Percentiles rank a stretch among this genome's conserved stretches.
Evolutionary conservation across 2,888 invertebrate genomes (phyloP).

Genomic region (Cosmia trapezina): DNA sequence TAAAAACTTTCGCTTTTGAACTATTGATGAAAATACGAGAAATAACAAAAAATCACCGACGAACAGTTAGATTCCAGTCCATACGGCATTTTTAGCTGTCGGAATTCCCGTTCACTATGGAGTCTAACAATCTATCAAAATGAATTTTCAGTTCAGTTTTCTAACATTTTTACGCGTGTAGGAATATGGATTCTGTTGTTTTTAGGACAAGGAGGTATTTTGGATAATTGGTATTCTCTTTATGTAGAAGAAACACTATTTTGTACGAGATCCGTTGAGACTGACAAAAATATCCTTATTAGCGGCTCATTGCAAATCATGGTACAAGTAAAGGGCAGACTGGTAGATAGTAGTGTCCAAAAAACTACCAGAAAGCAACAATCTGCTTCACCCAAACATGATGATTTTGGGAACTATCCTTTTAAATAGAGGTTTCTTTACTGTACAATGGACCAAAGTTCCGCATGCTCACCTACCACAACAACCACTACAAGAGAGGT

Average conservation of each 20-base stretch:
- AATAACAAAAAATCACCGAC: conserved; percentile 21
- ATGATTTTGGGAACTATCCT: background rate
- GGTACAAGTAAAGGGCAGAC: background rate
- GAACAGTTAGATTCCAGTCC: conserved; percentile 27
- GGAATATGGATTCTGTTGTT: background rate
- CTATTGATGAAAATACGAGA: conserved; percentile 21
- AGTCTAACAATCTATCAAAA: conserved; percentile 27
- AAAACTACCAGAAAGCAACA: background rate
- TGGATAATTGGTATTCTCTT: background rate
- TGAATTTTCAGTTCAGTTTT: conserved; percentile 12
- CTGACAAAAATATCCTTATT: no score
- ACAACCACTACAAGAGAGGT: no score
- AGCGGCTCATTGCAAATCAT: background rate
- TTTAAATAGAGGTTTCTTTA: no score
- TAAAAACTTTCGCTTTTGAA: conserved; percentile 1
- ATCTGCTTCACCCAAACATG: background rate
- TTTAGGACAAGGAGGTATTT: background rate
- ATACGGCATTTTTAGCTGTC: background rate
- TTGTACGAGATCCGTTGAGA: background rate
- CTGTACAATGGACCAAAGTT: no score
- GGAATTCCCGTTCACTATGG: conserved; percentile 12
- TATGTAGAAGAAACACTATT: background rate
- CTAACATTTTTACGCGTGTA: background rate
- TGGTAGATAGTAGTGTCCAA: background rate
- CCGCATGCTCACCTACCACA: no score